These are phyloP conservation scores for Phaetusa simplex DNA, from an alignment of 2,113 vertebrate genomes.

Conservation along the genomic window DNA sequence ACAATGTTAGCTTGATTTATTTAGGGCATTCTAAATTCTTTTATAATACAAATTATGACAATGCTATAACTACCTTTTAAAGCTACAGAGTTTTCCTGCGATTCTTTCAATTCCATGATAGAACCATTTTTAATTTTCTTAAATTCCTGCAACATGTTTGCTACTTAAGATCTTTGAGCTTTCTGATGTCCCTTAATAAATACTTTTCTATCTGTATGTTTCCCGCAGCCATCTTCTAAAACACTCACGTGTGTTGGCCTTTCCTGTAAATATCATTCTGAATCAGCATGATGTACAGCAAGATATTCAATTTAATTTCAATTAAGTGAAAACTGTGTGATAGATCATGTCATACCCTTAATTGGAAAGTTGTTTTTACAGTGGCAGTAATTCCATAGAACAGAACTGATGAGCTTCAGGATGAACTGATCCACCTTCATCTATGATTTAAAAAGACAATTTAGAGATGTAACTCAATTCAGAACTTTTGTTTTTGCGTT, in stretches of 20 bases:
- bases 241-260: background rate
- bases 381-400: conserved; percentile 1
- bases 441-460: conserved; percentile 10
- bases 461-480: background rate
- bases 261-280: conserved; percentile 30
- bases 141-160: background rate
- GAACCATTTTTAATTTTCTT: background rate
- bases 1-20: background rate
- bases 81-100: background rate
- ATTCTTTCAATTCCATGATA: background rate
- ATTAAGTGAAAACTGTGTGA: conserved; percentile 36
- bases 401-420: background rate
- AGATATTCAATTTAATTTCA: conserved; percentile 33
- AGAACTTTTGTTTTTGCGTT: background rate
- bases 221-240: background rate
- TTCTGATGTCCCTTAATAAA: background rate
- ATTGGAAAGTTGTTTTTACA: conserved; percentile 23
- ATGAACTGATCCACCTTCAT: conserved; percentile 17
- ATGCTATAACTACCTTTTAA: background rate
- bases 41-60: background rate
- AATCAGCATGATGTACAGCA: conserved; percentile 10
- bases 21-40: background rate
- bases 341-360: conserved; percentile 47
- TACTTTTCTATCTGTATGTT: background rate
- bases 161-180: background rate